Percentiles rank a stretch among this genome's conserved stretches.
These are phyloP conservation scores for Theretra japonica DNA, from an alignment of 2,888 invertebrate species.

Conservation along the genomic window DNA sequence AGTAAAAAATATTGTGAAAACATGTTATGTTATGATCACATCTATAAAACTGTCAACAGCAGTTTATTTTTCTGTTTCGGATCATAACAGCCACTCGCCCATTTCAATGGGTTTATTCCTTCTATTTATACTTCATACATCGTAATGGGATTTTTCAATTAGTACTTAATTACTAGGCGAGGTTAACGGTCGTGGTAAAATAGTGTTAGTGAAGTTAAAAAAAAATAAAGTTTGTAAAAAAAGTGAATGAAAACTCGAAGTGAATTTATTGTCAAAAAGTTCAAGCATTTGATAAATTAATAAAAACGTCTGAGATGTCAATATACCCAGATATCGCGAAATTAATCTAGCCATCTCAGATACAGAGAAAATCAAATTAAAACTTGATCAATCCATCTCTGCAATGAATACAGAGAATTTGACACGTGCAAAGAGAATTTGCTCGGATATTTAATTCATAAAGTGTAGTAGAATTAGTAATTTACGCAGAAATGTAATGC, in stretches of 20 bases:
- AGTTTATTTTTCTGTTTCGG: no score
- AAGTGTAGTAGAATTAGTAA: background rate
- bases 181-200: no score
- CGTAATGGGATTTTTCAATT: no score
- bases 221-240: background rate
- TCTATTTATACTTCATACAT: no score
- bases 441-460: background rate
- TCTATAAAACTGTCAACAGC: no score
- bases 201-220: background rate
- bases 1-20: no score
- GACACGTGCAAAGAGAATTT: background rate
- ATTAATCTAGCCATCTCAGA: background rate
- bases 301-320: background rate
- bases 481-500: background rate
- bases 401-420: background rate
- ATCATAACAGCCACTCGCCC: no score
- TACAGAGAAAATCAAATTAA: conserved; percentile 13
- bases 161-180: no score
- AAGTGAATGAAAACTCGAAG: background rate
- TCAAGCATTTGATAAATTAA: conserved; percentile 5
- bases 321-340: background rate
- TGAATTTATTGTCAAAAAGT: background rate
- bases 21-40: no score
- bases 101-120: no score
- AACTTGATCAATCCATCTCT: background rate